Base-by-base conservation (phyloP, 2,797 vertebrate genomes). In the Echiichthys vipera region DNA sequence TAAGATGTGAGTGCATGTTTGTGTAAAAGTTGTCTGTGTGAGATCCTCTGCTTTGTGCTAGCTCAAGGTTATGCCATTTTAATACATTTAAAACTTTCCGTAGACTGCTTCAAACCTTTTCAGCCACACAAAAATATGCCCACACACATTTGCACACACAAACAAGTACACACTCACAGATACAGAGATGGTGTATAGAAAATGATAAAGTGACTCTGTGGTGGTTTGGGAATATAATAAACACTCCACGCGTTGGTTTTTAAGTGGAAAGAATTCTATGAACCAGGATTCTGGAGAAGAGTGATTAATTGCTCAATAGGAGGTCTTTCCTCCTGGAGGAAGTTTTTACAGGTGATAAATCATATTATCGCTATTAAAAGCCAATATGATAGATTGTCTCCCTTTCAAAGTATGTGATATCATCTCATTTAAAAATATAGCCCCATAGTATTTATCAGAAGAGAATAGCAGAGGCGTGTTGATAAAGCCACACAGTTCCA, bases 361-460 rank as follows among this genome's bases (percentile, higher is more conserved):
- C 95, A 94, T 86, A 89, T 94, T 93, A 94, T 94, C 90, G 67
- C 90, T 92, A 93, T 93, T 93, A 92, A 93, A 93, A 93, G 91
- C 84, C 89, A 88, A 90, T 88, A 88, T 94, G 94, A 95, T 93
- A 88, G 88, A 94, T 93, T 74, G 88, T 83, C 76, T 61, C 17
- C 70, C 77, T 86, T 83, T n/a, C n/a, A 84, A 87, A 84, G 83
- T 87, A 49, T 71, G 79, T 86, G 92, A 92, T 93, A 91, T 80
- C 51, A 92, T 94, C 92, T 84, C 66, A 89, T 91, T 92, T 80
- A 71, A 88, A 89, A 91, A 88, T 81, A 89, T 69, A 76, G 64
- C 63, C 53, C 49, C 54, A 18, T 80, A 40, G 56, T 84, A 84
- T 90, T 91, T 90, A 89, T 90, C 85, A 65, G 51, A 42, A 61